Conservation (phyloP, 2,113 vertebrate genomes). For the Ardeotis arabs region DNA sequence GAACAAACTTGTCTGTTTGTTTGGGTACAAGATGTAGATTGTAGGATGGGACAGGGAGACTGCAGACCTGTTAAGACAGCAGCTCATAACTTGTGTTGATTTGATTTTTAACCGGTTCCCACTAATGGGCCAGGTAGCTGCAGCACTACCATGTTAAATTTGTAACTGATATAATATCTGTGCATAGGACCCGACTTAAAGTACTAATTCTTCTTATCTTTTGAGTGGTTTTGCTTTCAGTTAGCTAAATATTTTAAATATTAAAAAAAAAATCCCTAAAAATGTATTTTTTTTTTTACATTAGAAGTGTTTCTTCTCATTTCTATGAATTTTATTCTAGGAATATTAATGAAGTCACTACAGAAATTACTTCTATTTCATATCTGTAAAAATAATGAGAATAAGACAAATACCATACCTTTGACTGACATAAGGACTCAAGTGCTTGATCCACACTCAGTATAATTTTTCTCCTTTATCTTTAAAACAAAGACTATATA, state of each 20-base stretch:
- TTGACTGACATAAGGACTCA: not conserved
- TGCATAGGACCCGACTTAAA: not conserved
- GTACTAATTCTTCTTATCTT: not conserved
- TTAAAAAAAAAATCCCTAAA: not conserved
- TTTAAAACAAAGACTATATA: not conserved
- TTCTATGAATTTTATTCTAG: not conserved
- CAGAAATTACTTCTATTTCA: not conserved
- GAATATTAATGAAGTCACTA: not conserved
- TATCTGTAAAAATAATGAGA: not conserved
- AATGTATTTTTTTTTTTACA: not conserved
- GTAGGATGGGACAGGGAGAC: not conserved
- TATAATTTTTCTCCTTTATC: not conserved
- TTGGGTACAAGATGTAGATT: not conserved
- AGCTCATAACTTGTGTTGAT: not conserved
- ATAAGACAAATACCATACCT: not conserved
- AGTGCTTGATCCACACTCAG: not conserved
- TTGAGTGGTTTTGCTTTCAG: not conserved
- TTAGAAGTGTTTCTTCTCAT: not conserved
- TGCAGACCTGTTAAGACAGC: not conserved
- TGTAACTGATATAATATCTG: not conserved
- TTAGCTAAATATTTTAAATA: not conserved
- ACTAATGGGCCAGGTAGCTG: not conserved
- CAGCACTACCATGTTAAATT: not conserved
- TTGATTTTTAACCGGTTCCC: not conserved
- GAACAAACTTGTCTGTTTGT: fast-evolving